Evolutionary conservation across 2,113 vertebrate species (phyloP).

Genomic region (Sylvietta virens): DNA sequence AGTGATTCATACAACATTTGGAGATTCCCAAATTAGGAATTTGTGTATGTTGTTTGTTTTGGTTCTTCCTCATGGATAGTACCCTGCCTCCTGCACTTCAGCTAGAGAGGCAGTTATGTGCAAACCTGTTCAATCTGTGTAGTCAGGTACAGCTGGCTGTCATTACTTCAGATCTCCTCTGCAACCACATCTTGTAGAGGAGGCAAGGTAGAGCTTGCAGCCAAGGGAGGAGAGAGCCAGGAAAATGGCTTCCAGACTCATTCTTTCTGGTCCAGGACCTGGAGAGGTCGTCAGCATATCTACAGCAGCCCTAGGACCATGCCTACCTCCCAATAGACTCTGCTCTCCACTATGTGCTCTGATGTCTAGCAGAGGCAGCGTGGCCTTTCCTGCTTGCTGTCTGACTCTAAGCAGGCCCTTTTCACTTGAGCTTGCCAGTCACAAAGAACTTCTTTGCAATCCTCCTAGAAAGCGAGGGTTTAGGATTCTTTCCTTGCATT

Average conservation of each 20-base stretch:
- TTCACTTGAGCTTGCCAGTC: background rate
- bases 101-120: background rate
- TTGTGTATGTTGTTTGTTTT: background rate
- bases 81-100: background rate
- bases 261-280: background rate
- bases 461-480: accelerated
- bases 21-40: background rate
- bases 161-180: background rate
- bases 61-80: accelerated
- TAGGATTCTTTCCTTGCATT: background rate
- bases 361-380: background rate
- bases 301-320: background rate
- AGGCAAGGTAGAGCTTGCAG: background rate
- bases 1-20: background rate
- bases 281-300: background rate
- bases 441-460: background rate
- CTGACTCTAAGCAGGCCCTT: accelerated
- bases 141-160: background rate
- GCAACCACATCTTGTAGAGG: background rate
- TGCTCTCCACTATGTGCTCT: accelerated
- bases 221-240: background rate
- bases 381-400: no score
- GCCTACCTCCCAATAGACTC: background rate
- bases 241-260: accelerated
- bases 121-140: background rate